phyloP scores from a whole-genome alignment of 2,888 invertebrate species.

The Scrobipalpa atriplicella region DNA sequence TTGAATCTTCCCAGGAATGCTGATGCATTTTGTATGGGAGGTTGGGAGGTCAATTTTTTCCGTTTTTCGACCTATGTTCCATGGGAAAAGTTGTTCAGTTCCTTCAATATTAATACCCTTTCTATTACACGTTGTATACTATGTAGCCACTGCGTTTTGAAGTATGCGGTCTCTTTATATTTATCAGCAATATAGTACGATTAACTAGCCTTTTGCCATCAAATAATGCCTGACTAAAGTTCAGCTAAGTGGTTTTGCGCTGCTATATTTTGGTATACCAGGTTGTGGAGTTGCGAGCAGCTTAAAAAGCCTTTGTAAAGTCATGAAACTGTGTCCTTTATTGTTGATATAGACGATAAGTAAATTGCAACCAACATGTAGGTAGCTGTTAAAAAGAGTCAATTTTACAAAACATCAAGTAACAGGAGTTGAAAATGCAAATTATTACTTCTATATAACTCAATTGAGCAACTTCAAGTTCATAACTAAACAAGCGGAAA shows the following conservation, averaged over 20 bases:
- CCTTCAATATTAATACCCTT: too few relatives aligned
- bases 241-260: constrained; percentile 7
- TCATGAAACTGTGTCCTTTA: too few relatives aligned
- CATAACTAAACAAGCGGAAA: constrained; percentile 22
- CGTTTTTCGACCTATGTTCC: too few relatives aligned
- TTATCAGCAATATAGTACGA: background rate
- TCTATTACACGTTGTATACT: too few relatives aligned
- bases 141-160: too few relatives aligned
- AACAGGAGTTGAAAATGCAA: background rate
- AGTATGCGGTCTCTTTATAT: background rate
- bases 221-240: background rate
- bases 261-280: constrained; percentile 5
- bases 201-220: background rate
- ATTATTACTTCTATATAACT: background rate
- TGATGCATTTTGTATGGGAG: too few relatives aligned
- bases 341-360: background rate
- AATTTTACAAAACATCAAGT: too few relatives aligned
- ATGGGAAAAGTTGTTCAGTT: too few relatives aligned
- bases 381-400: background rate
- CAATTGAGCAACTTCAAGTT: background rate
- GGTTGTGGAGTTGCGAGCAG: background rate
- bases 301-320: background rate
- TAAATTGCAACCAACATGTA: background rate
- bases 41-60: too few relatives aligned
- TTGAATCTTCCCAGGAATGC: too few relatives aligned